Percentiles rank a stretch among this genome's conserved stretches.
These are phyloP conservation scores for Pseudomyrmex pallidus DNA, from an alignment of 1,140 invertebrate species.

Conservation along the genomic window DNA sequence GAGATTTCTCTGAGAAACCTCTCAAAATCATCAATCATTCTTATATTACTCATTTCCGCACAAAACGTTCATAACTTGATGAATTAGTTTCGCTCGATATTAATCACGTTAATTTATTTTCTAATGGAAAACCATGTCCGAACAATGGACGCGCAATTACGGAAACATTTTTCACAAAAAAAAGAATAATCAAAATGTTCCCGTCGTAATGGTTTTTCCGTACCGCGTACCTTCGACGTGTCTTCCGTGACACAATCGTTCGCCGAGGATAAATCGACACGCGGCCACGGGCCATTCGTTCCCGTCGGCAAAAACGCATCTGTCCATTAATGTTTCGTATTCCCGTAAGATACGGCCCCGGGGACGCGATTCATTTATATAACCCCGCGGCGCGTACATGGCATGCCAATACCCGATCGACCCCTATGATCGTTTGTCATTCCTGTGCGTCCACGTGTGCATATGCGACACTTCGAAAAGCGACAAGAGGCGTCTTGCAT, in stretches of 20 bases:
- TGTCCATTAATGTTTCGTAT: slow-evolving; percentile 84
- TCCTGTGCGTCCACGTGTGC: slow-evolving; percentile 40
- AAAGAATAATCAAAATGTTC: slow-evolving; percentile 44
- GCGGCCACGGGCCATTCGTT: slow-evolving; percentile 79
- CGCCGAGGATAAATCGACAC: slow-evolving; percentile 81
- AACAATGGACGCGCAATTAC: slow-evolving; percentile 34
- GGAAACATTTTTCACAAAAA: slow-evolving; percentile 41
- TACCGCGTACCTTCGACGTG: slow-evolving; percentile 58
- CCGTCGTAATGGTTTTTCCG: slow-evolving; percentile 46
- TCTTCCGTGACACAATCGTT: slow-evolving; percentile 76
- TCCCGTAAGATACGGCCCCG: slow-evolving; percentile 79
- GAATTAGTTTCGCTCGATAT: slow-evolving; percentile 22
- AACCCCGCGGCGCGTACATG: slow-evolving; percentile 70
- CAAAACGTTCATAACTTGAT: slow-evolving; percentile 23
- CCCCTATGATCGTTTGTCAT: slow-evolving; percentile 82
- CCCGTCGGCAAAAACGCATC: slow-evolving; percentile 81
- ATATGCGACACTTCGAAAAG: slow-evolving; percentile 12
- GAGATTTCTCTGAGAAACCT: no score
- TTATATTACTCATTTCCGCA: not conserved
- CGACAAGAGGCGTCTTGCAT: slow-evolving; percentile 64
- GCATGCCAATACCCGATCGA: slow-evolving; percentile 83
- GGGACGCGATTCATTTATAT: slow-evolving; percentile 84
- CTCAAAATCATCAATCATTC: slow-evolving; percentile 16
- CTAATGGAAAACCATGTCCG: slow-evolving; percentile 6
- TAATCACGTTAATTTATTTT: slow-evolving; percentile 38